Base-by-base conservation (phyloP, 2,113 vertebrate species). In the Morone chrysops region DNA sequence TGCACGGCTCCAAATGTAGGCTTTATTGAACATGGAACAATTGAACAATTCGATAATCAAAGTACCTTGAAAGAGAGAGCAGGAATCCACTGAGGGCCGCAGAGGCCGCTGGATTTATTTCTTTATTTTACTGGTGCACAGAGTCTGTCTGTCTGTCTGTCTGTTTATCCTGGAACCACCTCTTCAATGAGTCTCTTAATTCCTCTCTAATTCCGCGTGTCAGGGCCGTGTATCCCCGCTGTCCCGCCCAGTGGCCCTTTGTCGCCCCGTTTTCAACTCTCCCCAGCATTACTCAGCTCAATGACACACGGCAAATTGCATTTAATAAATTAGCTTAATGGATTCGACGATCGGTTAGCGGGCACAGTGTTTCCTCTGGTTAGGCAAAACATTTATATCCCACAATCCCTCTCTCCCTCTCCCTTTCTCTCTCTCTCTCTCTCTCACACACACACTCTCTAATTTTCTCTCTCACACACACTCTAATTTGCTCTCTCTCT, bases 301-400 rank as follows among this genome's bases (percentile, higher is more conserved):
- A 96, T 96, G 96, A 96, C 95, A 97, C 95, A 96, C 95, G 94
- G 96, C 96, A 97, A 97, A 97, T 95, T 96, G 96, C 95, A 91
- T 96, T 97, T 97, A 97, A 97, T 97, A 97, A 97, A 97, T 97
- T 95, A 97, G 95, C 95, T 95, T 98, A 97, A 97, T 97, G 96
- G 96, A 97, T 97, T 96, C 96, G 86, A 94, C 96, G 96, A 97
- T 96, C 96, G 95, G 96, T 96, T 96, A 96, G 96, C 95, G 96
- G 96, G 95, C 84, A 7, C 94, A 80, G 94, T 95, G 97, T 94
- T 98, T 98, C 97, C 97, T 97, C 94, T 22, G 20, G 94, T 97
- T 98, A 97, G 93, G 95, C 93, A 96, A 96, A 97, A 96, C 97
- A 97, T 98, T 97, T 97, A 96, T 97, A 97, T 95, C 70, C 90